Evolutionary conservation across 2,888 invertebrate genomes (phyloP), one percentile per base, ranked within the genome.

Genomic region (Tenthredo notha): DNA sequence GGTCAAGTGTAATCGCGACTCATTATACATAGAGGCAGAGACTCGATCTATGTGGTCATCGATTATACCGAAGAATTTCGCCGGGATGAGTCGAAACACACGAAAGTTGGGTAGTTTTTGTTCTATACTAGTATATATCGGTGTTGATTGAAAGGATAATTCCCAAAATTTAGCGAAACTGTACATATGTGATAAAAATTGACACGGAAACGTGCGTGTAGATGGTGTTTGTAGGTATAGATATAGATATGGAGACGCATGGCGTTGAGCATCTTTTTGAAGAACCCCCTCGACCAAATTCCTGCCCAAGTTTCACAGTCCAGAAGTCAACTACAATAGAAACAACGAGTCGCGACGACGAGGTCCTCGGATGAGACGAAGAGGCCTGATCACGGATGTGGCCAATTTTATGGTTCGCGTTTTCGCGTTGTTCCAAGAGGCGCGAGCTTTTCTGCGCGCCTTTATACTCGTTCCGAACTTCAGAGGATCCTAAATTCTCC

Each of bases 231-330:
- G n/a, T n/a, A 58, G 1, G 2, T 1, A 29, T 29, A 10, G n/a
- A 25, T 58, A 58, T 61, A 58, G 18, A 37, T 10, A 40, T 37
- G 21, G 21, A 33, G 33, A 78, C 33, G 37, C 21, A 25, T 21
- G 12, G 25, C 61, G 61, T 9, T 25, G 58, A 58, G 37, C 58
- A 80, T 67, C 83, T 83, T 83, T 83, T 83, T 47, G 83, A 67
- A 83, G 90, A 90, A 91, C 88, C 91, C 91, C 89, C 88, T 87
- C 87, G 88, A 88, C 89, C 88, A 88, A 87, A 87, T 88, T 88
- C 89, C 86, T 87, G 91, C 92, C 91, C 91, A 90, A 91, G 90
- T 91, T 91, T 91, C 89, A 91, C 92, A 91, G 90, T 89, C 88
- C 90, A 90, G 89, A 88, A 90, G 88, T 84, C 88, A 88, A 85